Conservation (phyloP, 2,888 invertebrate genomes). For the Leptopilina myrica region DNA sequence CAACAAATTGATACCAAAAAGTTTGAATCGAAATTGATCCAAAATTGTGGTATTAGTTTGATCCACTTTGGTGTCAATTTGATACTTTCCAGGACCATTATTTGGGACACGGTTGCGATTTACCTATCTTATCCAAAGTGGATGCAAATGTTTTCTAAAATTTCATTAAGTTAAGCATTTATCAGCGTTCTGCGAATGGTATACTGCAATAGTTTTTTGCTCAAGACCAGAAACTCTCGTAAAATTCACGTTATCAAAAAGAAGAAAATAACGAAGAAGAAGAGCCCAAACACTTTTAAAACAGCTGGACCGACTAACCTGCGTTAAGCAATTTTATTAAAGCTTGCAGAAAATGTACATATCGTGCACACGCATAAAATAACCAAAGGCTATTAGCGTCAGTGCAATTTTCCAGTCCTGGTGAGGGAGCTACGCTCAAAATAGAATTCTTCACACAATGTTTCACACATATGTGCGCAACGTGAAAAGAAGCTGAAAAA, state of each 20-base stretch:
- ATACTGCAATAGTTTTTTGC: no score
- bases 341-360: slow-evolving; percentile 53
- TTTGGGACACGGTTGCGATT: no score
- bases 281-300: slow-evolving; percentile 29
- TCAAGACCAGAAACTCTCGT: slow-evolving; percentile 20
- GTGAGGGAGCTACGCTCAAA: slow-evolving; percentile 55
- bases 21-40: no score
- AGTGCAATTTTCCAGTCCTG: slow-evolving; percentile 63
- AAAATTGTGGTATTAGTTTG: no score
- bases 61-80: no score
- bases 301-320: slow-evolving; percentile 37
- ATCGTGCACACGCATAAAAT: slow-evolving; percentile 59
- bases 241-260: slow-evolving; percentile 7
- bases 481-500: slow-evolving; percentile 60
- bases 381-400: slow-evolving; percentile 56
- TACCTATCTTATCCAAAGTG: no score
- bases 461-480: slow-evolving; percentile 35
- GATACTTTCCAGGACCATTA: no score
- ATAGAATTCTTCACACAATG: slow-evolving; percentile 61
- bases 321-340: slow-evolving; percentile 47
- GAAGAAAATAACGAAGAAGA: slow-evolving; percentile 30
- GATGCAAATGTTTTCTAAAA: no score
- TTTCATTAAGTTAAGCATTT: no score
- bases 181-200: no score
- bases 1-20: no score